Base-by-base conservation (phyloP, 2,888 invertebrate species). In the Andrena bicolor region DNA sequence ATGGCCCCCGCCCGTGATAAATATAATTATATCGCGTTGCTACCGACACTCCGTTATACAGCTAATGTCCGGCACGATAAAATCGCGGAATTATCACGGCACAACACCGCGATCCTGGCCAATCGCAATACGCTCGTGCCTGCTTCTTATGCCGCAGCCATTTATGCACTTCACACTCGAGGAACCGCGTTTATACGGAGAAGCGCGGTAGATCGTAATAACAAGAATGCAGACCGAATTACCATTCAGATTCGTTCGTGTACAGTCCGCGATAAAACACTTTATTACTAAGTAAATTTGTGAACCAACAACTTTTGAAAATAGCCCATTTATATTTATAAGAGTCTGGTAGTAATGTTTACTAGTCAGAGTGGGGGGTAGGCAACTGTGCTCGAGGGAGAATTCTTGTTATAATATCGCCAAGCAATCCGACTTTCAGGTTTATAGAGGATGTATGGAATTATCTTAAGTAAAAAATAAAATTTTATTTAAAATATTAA, bases 71-170 rank as follows among this genome's bases (percentile, higher is more conserved):
- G 23, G 30, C 58, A 58, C 74, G 87, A 87, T 86, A 87, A 87
- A 86, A 87, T 87, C 88, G 49, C 64, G 63, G 56, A 84, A 84
- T 86, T 86, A 86, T 87, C 80, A 66, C 63, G 58, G 85, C 64
- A 56, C 72, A 64, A 60, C 78, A 60, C 73, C 66, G 76, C 71
- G 53, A 60, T 69, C 64, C 53, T 28, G 49, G 68, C 56, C 66
- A 72, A 75, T 76, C 32, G 83, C 83, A 72, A 76, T 82, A 82
- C 75, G 65, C 60, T 74, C 66, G 58, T 78, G 75, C 72, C 53
- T 63, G 66, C 41, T 53, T 79, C 63, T 68, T 63, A 16, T 69
- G 30, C 30, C 32, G 49, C 61, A 13, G 35, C 49, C 82, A 63
- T 70, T 60, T 51, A 51, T 71, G 76, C 70, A 56, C 53, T 80